A percentile compares a stretch with the other conserved stretches of the same genome.
Evolutionary conservation across 1,140 invertebrate species (phyloP).

Genomic region (Stegodyphus dumicola): DNA sequence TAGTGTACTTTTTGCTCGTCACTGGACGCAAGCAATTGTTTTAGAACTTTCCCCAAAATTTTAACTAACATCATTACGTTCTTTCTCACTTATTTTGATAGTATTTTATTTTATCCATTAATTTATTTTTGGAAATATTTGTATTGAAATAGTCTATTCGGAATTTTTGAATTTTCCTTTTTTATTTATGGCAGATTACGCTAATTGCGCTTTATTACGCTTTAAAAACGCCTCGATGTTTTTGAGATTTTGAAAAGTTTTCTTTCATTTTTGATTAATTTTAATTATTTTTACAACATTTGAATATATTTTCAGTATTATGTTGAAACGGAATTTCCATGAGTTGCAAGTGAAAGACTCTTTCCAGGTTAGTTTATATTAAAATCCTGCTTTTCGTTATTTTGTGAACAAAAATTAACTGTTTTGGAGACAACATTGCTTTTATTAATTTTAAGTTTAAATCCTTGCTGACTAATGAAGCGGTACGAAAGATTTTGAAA

Average conservation of each 20-base stretch:
- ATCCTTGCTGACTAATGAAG: not conserved
- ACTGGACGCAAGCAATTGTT: too few species aligned
- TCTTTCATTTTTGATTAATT: conserved; percentile 19
- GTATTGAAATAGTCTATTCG: too few species aligned
- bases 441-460: conserved; percentile 1
- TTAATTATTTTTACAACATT: conserved; percentile 59
- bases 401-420: not conserved
- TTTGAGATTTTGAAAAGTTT: conserved; percentile 15
- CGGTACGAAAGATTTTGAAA: conserved; percentile 11
- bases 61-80: too few species aligned
- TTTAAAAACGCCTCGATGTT: not conserved
- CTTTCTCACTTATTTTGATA: too few species aligned
- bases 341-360: conserved; percentile 46
- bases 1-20: not conserved
- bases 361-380: conserved; percentile 54
- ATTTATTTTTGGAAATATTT: too few species aligned
- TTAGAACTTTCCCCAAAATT: too few species aligned
- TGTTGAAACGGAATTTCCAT: conserved; percentile 61
- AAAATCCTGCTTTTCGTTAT: conserved; percentile 2
- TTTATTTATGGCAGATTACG: not conserved
- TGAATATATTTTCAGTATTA: conserved; percentile 62
- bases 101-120: too few species aligned
- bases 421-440: not conserved
- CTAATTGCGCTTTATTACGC: not conserved
- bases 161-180: too few species aligned